Conservation (phyloP, 1,140 invertebrate genomes). For the Bombus soroeensis region DNA sequence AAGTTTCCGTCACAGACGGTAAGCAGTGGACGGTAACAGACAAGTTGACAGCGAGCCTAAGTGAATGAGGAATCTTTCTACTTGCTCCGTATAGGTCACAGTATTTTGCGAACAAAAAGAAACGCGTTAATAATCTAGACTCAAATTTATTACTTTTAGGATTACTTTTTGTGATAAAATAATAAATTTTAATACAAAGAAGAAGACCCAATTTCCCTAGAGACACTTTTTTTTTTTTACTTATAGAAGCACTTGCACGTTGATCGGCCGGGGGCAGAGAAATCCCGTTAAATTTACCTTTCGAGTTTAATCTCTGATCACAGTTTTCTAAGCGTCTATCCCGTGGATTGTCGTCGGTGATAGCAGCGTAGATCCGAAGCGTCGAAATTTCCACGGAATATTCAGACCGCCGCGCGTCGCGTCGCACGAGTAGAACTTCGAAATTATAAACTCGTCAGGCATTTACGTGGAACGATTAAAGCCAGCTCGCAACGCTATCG, state of each 20-base stretch:
- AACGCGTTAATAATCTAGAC: too few relatives aligned
- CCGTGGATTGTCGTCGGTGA: slow-evolving; percentile 29
- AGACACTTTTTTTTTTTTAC: too few relatives aligned
- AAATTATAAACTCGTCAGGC: slow-evolving; percentile 75
- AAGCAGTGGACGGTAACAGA: slow-evolving; percentile 39
- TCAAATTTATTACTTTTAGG: neutral
- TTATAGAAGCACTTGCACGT: neutral
- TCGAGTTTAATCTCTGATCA: slow-evolving; percentile 34
- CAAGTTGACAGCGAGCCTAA: slow-evolving; percentile 40
- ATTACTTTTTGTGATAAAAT: neutral
- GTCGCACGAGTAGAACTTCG: slow-evolving; percentile 61
- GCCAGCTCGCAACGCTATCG: slow-evolving; percentile 55
- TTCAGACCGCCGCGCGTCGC: slow-evolving; percentile 54
- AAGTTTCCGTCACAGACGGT: slow-evolving; percentile 36
- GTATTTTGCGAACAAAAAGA: neutral
- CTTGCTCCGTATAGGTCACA: neutral
- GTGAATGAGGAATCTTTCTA: slow-evolving; percentile 20
- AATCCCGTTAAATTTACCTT: neutral
- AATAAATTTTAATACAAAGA: too few relatives aligned
- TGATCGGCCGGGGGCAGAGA: neutral
- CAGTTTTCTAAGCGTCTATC: slow-evolving; percentile 44
- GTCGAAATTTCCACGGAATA: slow-evolving; percentile 65
- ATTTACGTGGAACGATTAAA: slow-evolving; percentile 75
- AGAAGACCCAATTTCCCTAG: neutral
- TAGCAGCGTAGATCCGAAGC: slow-evolving; percentile 27